These are phyloP conservation scores for Bellardia bayeri DNA, from an alignment of 2,888 invertebrate genomes.

Conservation along the genomic window DNA sequence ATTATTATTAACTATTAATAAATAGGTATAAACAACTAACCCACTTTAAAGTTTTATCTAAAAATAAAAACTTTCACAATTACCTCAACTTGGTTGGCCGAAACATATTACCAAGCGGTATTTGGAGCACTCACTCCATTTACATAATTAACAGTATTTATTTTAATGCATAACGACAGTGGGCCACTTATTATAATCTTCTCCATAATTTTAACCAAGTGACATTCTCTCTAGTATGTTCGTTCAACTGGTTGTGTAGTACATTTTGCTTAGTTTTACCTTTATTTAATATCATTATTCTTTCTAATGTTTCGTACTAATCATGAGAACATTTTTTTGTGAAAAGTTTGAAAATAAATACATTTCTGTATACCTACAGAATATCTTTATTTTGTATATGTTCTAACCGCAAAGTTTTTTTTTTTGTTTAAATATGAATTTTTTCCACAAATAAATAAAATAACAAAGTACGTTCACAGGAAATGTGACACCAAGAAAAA, in stretches of 20 bases:
- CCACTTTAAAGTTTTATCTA: neutral
- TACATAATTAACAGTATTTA: neutral
- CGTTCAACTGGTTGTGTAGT: neutral
- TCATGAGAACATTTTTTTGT: conserved; percentile 52
- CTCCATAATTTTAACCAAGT: neutral
- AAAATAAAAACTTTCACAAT: neutral
- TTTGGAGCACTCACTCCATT: neutral
- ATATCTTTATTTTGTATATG: conserved; percentile 27
- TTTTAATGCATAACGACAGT: too few relatives aligned
- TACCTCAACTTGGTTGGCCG: neutral
- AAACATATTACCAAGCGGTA: neutral
- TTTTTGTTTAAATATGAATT: neutral
- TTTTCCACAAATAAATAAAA: neutral
- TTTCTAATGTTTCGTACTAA: conserved; percentile 46
- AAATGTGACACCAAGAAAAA: conserved; percentile 69
- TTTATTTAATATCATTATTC: conserved; percentile 36
- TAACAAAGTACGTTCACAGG: conserved; percentile 54
- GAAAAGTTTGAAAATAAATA: neutral
- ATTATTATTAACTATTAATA: too few relatives aligned
- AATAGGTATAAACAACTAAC: neutral
- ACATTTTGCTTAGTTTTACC: conserved; percentile 5
- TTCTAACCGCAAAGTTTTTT: conserved; percentile 57
- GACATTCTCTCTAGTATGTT: neutral
- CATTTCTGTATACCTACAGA: neutral
- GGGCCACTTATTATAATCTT: neutral